Conservation (phyloP, 2,113 vertebrate genomes). For the Xiphophorus couchianus region DNA sequence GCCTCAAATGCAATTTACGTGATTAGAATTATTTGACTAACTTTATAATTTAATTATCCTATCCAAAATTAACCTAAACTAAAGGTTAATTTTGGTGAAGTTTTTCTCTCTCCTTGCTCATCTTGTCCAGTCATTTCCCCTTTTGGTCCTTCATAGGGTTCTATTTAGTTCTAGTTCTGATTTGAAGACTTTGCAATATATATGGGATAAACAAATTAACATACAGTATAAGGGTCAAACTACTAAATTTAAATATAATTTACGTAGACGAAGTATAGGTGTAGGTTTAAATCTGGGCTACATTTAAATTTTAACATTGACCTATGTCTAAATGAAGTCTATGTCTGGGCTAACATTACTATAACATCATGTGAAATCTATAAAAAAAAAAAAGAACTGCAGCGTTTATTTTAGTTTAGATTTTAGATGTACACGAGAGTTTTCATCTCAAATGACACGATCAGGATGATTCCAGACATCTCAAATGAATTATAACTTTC, state of each 20-base stretch:
- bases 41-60: not conserved
- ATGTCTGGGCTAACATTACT: no score
- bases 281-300: not conserved
- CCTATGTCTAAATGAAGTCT: not conserved
- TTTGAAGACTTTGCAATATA: not conserved
- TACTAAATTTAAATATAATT: not conserved
- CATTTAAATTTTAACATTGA: no score
- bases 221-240: not conserved
- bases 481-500: not conserved
- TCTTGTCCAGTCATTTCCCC: not conserved
- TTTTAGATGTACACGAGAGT: no score
- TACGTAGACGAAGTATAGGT: not conserved
- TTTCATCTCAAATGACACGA: not conserved
- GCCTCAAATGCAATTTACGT: conserved; percentile 5
- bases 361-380: not conserved
- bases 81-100: not conserved
- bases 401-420: not conserved
- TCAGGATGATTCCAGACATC: not conserved
- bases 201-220: not conserved
- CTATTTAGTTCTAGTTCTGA: not conserved
- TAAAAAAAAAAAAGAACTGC: not conserved
- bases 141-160: not conserved
- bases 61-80: no score
- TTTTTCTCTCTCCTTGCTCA: not conserved
- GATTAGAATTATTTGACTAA: not conserved